Evolutionary conservation across 2,888 invertebrate species (phyloP), one percentile per base, ranked within the genome.

Genomic region (Drosophila tanythrix): DNA sequence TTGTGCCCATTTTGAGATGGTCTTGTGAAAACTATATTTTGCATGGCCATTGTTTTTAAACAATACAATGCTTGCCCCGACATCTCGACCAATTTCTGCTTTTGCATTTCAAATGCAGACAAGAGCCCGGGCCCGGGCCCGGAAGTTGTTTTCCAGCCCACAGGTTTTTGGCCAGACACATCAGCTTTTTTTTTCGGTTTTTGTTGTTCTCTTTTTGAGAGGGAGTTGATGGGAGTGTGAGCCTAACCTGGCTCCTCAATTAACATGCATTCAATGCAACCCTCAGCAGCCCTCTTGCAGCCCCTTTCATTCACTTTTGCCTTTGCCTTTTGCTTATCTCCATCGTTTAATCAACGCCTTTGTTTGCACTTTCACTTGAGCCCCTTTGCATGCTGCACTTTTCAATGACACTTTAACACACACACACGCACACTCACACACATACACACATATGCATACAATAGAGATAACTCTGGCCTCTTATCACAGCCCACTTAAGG

Each of bases 331-430:
- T 52, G 40, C 76, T 67, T 70, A 71, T 70, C 60, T 70, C 62
- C 57, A 70, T 71, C 76, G 88, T 82, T 80, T 89, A 89, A 85
- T 85, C 85, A 87, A 80, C 63, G 70, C 80, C 80, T 89, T 85
- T 89, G 82, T 87, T 82, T 72, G 76, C 70, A 78, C 89, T 85
- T 89, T 87, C 85, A 80, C 89, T 89, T 84, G 78, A 68, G 64
- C 52, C 64, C 53, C 66, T 64, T 68, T 68, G 73, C 69, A 55
- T 52, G 74, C 64, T 85, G 83, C 86, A 88, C 81, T 83, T 79
- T 70, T 83, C 77, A 80, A 81, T 78, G 84, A 50, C 84, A 71
- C 87, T 85, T 66, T 25, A 76, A 27, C n/a, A 57, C 62, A 61
- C 43, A 48, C 46, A 43, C 36, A 59, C 29, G 36, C 36, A 18